Base-by-base conservation (phyloP, 2,888 invertebrate genomes). In the Drosophila putrida region DNA sequence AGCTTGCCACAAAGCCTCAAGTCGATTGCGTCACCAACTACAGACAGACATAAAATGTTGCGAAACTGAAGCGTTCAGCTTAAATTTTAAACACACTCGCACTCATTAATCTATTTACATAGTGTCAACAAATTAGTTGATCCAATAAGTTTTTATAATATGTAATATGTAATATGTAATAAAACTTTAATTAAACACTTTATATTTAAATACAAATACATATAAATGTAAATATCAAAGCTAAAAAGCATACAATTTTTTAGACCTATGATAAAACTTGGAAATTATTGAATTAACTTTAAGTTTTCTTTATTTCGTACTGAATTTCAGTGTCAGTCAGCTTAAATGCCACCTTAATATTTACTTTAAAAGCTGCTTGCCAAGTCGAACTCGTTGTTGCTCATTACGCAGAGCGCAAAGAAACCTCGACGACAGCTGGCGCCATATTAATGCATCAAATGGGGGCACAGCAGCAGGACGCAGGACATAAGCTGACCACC, bases 341-440 rank as follows among this genome's bases (percentile, higher is more conserved):
- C 58, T 73, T 54, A 35, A 59, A 35, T 25, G 39, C 6, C 43
- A 60, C 0, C 51, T 47, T 46, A 54, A 35, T 69, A 43, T 43
- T 54, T 33, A 60, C 60, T 61, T 69, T 53, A 57, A 55, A 51
- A 53, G 62, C 51, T 47, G 44, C 62, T 43, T 71, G 50, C n/a
- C 4, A 13, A 36, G 50, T n/a, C 36, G 25, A 25, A 2, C 44
- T 33, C 33, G 49, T 58, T 39, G 38, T 28, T 54, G 54, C 78
- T 76, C 80, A 82, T 88, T 82, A 83, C 66, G 74, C 47, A 33
- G n/a, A 41, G 38, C 50, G 10, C 31, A 15, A 35, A 27, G 59
- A 54, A 54, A 46, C 31, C 43, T 25, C 63, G 86, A 61, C 75
- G 89, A 83, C 89, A 83, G 87, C 78, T 83, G 89, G 87, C 75